Evolutionary conservation across 1,140 invertebrate species (phyloP), one percentile per base, ranked within the genome.

Genomic region (Lasioglossum albipes): DNA sequence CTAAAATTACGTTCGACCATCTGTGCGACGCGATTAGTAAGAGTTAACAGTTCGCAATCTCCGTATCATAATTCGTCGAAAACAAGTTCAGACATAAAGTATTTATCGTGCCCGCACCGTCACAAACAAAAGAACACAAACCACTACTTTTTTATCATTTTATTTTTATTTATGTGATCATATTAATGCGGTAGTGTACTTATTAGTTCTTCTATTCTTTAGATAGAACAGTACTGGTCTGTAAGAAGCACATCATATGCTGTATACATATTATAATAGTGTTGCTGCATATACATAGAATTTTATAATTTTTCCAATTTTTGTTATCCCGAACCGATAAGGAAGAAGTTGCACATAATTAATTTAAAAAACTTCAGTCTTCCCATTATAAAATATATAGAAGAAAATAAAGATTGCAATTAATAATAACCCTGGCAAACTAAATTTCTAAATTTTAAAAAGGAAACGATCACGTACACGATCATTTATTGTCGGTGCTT

Each of bases 181-280:
- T 59, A 36, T 22, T 22, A 77, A 62, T n/a, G 7, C 27, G 16
- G 49, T 10, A 27, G 1, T 62, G 18, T 62, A 62, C 42, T 27
- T 27, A 27, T 27, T 70, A 54, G 20, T 71, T 64, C 45, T 9
- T 45, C 12, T 45, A 71, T 36, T 69, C 27, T 62, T 62, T 13
- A 61, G 69, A 71, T 71, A 78, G 27, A 27, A 41, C 42, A 49
- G 49, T 27, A 77, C 41, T 61, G 27, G 66, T 18, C 65, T 49
- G 70, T 9, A 64, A 64, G 31, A 64, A 42, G 31, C n/a, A 72
- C 27, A 45, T 45, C 1, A 9, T 9, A 45, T 27, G 27, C 27
- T 27, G 27, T 27, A 27, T 27, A 27, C 1, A 1, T 1, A 27
- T 27, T 27, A 27, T 27, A 27, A 27, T 27, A 27, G 27, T 27